These are phyloP conservation scores for Anniella stebbinsi DNA, from an alignment of 2,797 vertebrate genomes.

Conservation along the genomic window DNA sequence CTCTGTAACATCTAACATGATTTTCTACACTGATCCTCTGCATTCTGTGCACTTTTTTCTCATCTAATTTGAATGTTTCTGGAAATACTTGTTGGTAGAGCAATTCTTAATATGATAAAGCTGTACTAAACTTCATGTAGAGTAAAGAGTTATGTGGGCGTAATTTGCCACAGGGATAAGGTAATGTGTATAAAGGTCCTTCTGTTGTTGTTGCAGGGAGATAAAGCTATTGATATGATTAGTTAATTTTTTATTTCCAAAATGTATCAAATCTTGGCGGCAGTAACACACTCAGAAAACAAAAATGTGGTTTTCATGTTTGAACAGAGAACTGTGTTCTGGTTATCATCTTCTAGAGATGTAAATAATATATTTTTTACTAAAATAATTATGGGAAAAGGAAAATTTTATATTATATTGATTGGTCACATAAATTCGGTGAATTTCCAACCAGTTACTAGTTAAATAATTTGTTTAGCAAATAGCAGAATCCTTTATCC, in stretches of 20 bases:
- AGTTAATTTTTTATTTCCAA: not conserved
- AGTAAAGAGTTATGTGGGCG: not conserved
- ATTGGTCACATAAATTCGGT: not conserved
- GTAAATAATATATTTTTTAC: not conserved
- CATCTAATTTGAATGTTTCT: no score
- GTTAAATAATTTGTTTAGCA: not conserved
- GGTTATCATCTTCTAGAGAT: not conserved
- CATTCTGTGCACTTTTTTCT: no score
- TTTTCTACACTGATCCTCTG: no score
- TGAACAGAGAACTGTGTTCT: not conserved
- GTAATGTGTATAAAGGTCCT: not conserved
- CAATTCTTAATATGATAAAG: no score
- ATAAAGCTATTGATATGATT: not conserved
- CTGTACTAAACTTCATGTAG: not conserved
- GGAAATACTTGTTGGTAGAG: no score
- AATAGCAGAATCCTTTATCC: no score
- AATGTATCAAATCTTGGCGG: not conserved
- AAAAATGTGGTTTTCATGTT: not conserved
- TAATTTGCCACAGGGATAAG: not conserved
- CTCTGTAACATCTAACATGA: no score
- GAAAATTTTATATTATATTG: not conserved
- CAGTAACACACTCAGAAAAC: not conserved
- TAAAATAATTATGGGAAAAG: not conserved
- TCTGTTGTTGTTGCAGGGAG: not conserved
- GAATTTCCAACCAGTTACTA: not conserved